A percentile compares a stretch with the other conserved stretches of the same genome.
These are phyloP conservation scores for Minunthozetes semirufus DNA, from an alignment of 2,888 invertebrate genomes.

Conservation along the genomic window DNA sequence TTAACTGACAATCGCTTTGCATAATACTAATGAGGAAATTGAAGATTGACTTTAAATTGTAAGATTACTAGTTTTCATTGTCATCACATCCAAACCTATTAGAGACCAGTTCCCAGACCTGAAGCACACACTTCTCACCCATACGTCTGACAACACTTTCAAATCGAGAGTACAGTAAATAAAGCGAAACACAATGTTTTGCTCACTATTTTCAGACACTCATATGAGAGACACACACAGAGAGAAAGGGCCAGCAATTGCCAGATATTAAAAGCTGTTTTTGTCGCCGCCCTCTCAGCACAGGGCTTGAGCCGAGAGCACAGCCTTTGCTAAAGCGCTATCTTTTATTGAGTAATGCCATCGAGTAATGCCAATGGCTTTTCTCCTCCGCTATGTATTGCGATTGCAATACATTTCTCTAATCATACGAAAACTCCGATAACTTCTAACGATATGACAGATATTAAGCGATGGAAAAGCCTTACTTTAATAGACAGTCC, in stretches of 20 bases:
- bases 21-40: conserved; percentile 15
- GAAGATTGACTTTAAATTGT: conserved; percentile 21
- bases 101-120: neutral
- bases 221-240: neutral
- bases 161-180: conserved; percentile 2
- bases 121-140: neutral
- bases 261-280: neutral
- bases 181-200: conserved; percentile 12
- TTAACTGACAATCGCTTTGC: neutral
- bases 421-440: neutral
- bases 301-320: neutral
- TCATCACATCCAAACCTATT: conserved; percentile 3
- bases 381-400: neutral
- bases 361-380: neutral
- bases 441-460: neutral
- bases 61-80: conserved; percentile 19
- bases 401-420: neutral
- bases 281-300: neutral
- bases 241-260: neutral
- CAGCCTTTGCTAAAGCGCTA: conserved; percentile 13
- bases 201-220: no score
- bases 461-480: neutral
- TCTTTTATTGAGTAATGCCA: conserved; percentile 21
- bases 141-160: conserved; percentile 11
- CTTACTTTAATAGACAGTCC: neutral